Base-by-base conservation (phyloP, 2,797 vertebrate genomes). In the Chaenodraco wilsoni region DNA sequence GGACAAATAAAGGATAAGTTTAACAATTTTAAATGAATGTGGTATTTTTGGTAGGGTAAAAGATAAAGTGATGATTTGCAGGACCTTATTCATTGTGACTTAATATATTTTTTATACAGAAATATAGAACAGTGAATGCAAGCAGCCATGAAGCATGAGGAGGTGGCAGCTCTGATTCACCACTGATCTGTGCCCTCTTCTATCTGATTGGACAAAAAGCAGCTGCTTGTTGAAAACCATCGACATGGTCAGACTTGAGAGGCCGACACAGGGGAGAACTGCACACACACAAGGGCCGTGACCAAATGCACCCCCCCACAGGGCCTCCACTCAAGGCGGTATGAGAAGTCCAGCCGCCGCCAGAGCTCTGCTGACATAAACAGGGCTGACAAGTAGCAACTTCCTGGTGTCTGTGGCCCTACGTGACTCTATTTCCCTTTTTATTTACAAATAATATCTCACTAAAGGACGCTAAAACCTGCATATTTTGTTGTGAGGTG, bases 341-440 rank as follows among this genome's bases (percentile, higher is more conserved):
- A 46, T 0, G 16, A 59, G 21, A 69, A 50, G 15, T 2, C 56
- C 40, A 69, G 44, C 17, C 37, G 33, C 68, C 16, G 1, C 64
- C n/a, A 50, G 77, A 59, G 54, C 46, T 33, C n/a, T 4, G 1
- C 46, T 79, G 46, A 84, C 67, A 63, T 73, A 74, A 83, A 79
- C 48, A 12, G 37, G 21, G 45, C 37, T 56, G 81, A 81, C 59
- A 80, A 62, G 48, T 37, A 48, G 62, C 43, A 61, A 45, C 60
- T 71, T 77, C 17, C 41, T 70, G 41, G 41, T 60, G 63, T 74
- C 51, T 65, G 5, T 6, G 14, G 17, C 41, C 71, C 68, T 65
- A 10, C 33, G 19, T 56, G 43, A 49, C 17, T 12, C 17, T 12
- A 31, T 59, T 72, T 52, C 16, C 41, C 46, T 27, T 65, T 16